phyloP scores from a whole-genome alignment of 2,888 invertebrate genomes.

The Drosophila kanekoi region DNA sequence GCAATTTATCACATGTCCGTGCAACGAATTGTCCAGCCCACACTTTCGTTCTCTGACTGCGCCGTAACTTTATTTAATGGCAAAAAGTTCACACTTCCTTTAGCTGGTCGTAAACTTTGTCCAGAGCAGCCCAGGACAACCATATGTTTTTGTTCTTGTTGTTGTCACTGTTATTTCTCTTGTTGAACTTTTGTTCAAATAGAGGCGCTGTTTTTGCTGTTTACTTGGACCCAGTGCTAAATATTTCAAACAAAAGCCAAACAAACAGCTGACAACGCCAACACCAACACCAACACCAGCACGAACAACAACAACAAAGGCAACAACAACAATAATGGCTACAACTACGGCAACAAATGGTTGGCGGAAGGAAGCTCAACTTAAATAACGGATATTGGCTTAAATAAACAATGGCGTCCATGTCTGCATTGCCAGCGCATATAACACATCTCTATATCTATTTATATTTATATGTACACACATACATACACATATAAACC shows the following conservation, averaged over 20 bases:
- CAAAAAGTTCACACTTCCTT: slow-evolving; percentile 79
- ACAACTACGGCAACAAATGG: slow-evolving; percentile 60
- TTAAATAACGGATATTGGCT: slow-evolving; percentile 80
- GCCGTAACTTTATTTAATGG: slow-evolving; percentile 67
- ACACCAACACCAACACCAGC: slow-evolving; percentile 5
- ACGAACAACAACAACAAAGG: background rate
- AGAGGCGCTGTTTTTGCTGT: slow-evolving; percentile 59
- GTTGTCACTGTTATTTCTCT: slow-evolving; percentile 46
- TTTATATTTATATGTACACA: slow-evolving; percentile 3
- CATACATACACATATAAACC: slow-evolving; percentile 1
- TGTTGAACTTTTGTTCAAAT: slow-evolving; percentile 75
- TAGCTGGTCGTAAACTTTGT: slow-evolving; percentile 67
- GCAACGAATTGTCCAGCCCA: slow-evolving; percentile 9
- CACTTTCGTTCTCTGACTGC: slow-evolving; percentile 14
- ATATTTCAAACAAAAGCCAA: slow-evolving; percentile 77
- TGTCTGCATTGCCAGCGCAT: slow-evolving; percentile 38
- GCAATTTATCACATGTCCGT: slow-evolving; percentile 67
- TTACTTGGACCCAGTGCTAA: slow-evolving; percentile 68
- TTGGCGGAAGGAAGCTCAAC: slow-evolving; percentile 75
- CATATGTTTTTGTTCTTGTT: slow-evolving; percentile 45
- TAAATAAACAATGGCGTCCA: slow-evolving; percentile 75
- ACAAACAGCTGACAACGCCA: slow-evolving; percentile 72
- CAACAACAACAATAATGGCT: slow-evolving; percentile 28
- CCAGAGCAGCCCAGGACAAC: slow-evolving; percentile 38
- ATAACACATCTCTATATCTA: slow-evolving; percentile 31